A percentile compares a stretch with the other conserved stretches of the same genome.
These are phyloP conservation scores for Apis laboriosa DNA, from an alignment of 1,140 invertebrate genomes.

Conservation along the genomic window DNA sequence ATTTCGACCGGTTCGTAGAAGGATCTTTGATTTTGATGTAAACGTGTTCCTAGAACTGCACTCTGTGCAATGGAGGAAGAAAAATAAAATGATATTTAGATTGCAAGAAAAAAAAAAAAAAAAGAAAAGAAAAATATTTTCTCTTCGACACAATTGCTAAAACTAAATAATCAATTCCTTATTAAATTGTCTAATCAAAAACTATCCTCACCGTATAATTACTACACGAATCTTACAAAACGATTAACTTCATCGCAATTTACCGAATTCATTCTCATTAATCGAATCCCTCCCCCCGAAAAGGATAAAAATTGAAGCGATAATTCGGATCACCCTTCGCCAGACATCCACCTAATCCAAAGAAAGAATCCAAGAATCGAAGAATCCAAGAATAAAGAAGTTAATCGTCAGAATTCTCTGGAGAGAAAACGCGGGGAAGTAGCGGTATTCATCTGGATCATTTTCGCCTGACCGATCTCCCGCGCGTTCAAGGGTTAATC, in stretches of 20 bases:
- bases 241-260: too few species aligned
- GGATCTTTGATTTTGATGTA: not conserved
- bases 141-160: too few species aligned
- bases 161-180: too few species aligned
- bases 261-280: too few species aligned
- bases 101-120: not conserved
- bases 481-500: slow-evolving; percentile 53
- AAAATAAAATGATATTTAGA: not conserved
- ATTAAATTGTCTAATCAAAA: too few species aligned
- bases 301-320: too few species aligned
- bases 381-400: not conserved
- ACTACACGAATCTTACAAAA: too few species aligned
- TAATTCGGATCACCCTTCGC: too few species aligned
- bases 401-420: slow-evolving; percentile 38
- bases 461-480: slow-evolving; percentile 37
- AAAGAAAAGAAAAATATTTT: not conserved
- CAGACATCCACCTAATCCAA: slow-evolving; percentile 28
- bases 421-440: not conserved
- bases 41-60: not conserved
- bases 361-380: not conserved
- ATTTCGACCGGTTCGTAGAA: slow-evolving; percentile 25
- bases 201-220: too few species aligned
- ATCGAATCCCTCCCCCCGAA: too few species aligned
- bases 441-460: slow-evolving; percentile 29
- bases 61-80: not conserved